A percentile compares a stretch with the other conserved stretches of the same genome.
phyloP scores from a whole-genome alignment of 2,888 invertebrate species.

The Charanyca ferruginea region DNA sequence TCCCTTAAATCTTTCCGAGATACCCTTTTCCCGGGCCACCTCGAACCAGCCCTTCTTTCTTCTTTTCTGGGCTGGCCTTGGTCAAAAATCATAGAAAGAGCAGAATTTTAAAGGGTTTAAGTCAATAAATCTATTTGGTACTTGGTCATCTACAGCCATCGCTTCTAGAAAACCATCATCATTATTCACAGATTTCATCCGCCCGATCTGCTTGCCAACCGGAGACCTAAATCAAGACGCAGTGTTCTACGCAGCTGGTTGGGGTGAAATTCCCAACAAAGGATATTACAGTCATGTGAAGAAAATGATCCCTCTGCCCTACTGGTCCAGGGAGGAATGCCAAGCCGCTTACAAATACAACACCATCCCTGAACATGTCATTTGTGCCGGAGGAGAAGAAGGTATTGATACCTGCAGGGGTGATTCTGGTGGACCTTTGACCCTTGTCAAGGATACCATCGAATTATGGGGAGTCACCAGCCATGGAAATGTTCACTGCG shows the following conservation, averaged over 20 bases:
- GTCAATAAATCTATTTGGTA: too few species aligned
- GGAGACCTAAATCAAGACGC: constrained; percentile 52
- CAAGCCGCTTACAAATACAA: constrained; percentile 56
- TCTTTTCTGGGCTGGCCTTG: too few species aligned
- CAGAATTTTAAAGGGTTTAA: not conserved
- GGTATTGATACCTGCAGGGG: constrained; percentile 75
- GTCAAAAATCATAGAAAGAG: too few species aligned
- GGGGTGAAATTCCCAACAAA: constrained; percentile 68
- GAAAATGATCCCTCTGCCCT: constrained; percentile 69
- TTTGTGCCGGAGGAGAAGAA: constrained; percentile 76
- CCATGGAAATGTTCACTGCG: constrained; percentile 69
- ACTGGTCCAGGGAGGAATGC: constrained; percentile 64
- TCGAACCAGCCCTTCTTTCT: too few species aligned
- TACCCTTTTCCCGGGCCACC: too few species aligned
- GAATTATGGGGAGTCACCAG: constrained; percentile 74
- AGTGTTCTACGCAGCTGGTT: constrained; percentile 69
- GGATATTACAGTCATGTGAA: constrained; percentile 67
- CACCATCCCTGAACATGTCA: constrained; percentile 63
- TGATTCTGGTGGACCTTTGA: constrained; percentile 77
- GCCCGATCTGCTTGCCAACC: constrained; percentile 74
- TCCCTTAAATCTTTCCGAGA: too few species aligned
- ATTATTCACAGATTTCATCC: constrained; percentile 72
- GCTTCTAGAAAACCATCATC: constrained; percentile 20
- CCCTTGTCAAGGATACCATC: constrained; percentile 55
- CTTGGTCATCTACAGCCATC: not conserved